phyloP scores from a whole-genome alignment of 2,113 vertebrate genomes.

The Passerina amoena region DNA sequence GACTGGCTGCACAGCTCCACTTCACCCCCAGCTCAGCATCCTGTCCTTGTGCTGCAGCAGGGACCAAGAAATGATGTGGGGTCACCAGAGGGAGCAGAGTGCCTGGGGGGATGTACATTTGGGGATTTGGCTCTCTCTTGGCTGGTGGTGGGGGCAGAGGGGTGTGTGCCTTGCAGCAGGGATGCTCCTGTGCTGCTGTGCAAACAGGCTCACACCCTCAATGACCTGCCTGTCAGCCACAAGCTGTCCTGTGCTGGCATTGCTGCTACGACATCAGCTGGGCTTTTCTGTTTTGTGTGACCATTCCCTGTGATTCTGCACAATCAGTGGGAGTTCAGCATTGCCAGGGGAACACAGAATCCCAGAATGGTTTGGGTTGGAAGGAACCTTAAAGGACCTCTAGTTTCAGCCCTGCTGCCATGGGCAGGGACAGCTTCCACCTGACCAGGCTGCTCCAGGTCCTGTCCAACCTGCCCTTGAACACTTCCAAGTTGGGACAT shows the following conservation, averaged over 20 bases:
- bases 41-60: fast-evolving
- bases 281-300: not conserved
- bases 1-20: not conserved
- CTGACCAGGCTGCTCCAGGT: not conserved
- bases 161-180: not conserved
- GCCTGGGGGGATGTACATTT: fast-evolving
- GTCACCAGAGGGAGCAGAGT: not conserved
- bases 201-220: fast-evolving
- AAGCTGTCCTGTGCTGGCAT: not conserved
- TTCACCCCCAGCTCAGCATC: fast-evolving
- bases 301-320: not conserved
- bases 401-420: not conserved
- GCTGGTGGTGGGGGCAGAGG: not conserved
- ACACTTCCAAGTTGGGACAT: not conserved
- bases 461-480: not conserved
- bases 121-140: not conserved
- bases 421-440: not conserved
- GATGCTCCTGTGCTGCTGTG: not conserved
- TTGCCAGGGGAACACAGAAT: not conserved
- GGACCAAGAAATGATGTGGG: fast-evolving
- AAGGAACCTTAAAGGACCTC: not conserved
- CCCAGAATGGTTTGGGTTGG: not conserved
- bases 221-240: fast-evolving
- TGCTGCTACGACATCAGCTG: not conserved
- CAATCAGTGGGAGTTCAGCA: not conserved